Conservation (phyloP, 2,797 vertebrate species). For the Silurus lanzhouensis region DNA sequence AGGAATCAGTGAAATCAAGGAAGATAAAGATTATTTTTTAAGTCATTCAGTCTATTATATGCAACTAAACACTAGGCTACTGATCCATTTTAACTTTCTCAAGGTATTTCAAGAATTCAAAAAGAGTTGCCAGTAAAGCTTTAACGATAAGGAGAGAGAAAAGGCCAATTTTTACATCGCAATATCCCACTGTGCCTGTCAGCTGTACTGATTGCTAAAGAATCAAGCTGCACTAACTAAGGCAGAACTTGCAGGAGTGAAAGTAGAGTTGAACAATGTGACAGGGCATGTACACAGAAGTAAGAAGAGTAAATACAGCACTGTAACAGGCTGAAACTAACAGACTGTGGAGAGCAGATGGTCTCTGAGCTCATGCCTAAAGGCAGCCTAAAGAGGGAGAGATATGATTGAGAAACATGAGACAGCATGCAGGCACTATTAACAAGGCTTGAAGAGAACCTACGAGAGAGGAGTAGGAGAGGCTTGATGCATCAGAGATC, state of each 20-base stretch:
- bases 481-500: conserved; percentile 39
- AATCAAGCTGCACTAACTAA: conserved; percentile 38
- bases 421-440: conserved; percentile 40
- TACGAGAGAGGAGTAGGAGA: conserved; percentile 6
- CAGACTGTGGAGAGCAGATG: conserved; percentile 64
- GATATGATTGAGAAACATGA: conserved; percentile 41
- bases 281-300: conserved; percentile 33
- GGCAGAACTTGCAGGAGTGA: conserved; percentile 41
- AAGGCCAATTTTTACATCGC: conserved; percentile 1
- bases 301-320: conserved; percentile 51
- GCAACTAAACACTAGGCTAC: neutral
- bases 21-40: neutral
- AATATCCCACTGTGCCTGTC: conserved; percentile 43
- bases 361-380: conserved; percentile 56
- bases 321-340: conserved; percentile 59
- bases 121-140: neutral
- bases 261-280: conserved; percentile 31
- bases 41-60: neutral
- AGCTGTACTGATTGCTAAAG: conserved; percentile 39
- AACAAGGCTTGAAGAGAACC: conserved; percentile 47
- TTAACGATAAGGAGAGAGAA: conserved; percentile 1
- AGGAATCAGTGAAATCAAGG: neutral
- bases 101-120: neutral
- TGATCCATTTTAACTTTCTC: neutral
- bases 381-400: conserved; percentile 53